These are phyloP conservation scores for Lycocorax pyrrhopterus DNA, from an alignment of 2,113 vertebrate genomes.

Conservation along the genomic window DNA sequence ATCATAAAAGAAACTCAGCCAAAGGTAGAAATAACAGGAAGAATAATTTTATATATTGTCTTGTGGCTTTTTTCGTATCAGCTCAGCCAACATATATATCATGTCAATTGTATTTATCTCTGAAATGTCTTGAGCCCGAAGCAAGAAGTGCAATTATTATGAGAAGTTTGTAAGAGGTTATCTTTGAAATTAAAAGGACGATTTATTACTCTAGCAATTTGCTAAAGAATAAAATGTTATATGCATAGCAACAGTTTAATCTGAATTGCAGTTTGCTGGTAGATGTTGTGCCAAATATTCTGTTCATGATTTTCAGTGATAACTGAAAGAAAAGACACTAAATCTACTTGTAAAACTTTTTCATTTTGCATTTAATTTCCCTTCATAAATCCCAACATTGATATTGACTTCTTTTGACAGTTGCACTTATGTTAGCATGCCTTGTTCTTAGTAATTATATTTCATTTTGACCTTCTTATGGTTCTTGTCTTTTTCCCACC, in stretches of 20 bases:
- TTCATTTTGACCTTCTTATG: background rate
- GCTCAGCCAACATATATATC: background rate
- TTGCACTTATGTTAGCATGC: background rate
- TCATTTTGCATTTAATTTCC: background rate
- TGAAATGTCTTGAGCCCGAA: background rate
- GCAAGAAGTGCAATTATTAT: background rate
- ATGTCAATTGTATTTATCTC: background rate
- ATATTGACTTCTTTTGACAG: background rate
- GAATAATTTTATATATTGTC: background rate
- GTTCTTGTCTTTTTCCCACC: background rate
- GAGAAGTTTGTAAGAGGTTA: background rate
- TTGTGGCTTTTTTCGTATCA: background rate
- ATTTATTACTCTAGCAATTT: background rate
- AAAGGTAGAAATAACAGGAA: background rate
- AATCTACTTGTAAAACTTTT: background rate
- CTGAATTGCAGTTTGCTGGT: background rate
- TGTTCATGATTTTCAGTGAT: background rate
- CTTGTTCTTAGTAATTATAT: background rate
- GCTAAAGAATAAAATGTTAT: background rate
- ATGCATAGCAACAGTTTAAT: background rate
- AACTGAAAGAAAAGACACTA: background rate
- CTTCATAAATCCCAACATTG: background rate
- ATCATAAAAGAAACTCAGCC: background rate
- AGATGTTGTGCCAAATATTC: background rate
- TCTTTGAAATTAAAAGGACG: background rate